phyloP scores from a whole-genome alignment of 1,140 invertebrate genomes.

The Melanaphis sacchari region DNA sequence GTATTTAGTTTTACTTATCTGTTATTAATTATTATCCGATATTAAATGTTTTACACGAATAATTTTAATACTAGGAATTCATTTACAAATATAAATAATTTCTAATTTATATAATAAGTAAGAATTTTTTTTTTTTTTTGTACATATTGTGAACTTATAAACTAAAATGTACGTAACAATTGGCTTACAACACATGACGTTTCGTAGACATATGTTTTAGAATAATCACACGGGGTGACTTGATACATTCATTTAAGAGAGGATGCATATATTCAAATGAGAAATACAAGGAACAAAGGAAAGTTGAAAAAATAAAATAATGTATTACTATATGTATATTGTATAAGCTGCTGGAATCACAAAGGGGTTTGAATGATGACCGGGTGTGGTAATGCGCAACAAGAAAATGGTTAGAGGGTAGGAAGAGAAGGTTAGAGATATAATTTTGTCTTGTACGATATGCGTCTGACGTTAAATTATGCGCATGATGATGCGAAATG shows the following conservation, averaged over 20 bases:
- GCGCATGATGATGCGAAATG: constrained; percentile 56
- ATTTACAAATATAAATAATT: background rate
- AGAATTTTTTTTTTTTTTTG: background rate
- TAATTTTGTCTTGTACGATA: constrained; percentile 57
- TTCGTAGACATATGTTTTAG: background rate
- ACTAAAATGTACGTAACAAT: background rate
- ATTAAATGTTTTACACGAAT: background rate
- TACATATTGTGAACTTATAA: background rate
- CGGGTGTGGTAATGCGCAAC: constrained; percentile 47
- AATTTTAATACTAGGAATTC: background rate
- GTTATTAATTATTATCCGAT: background rate
- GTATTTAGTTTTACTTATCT: background rate
- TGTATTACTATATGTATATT: background rate
- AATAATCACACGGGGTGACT: background rate
- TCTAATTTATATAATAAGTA: background rate
- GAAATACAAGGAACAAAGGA: constrained; percentile 20
- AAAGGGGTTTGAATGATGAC: constrained; percentile 47
- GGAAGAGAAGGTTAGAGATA: constrained; percentile 12
- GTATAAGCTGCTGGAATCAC: constrained; percentile 18
- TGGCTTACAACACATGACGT: background rate
- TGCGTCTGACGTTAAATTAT: constrained; percentile 57
- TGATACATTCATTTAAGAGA: background rate
- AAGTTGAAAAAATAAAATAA: constrained; percentile 20
- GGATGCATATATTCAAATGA: constrained; percentile 4
- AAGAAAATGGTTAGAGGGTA: constrained; percentile 19